Evolutionary conservation across 2,113 vertebrate genomes (phyloP).

Genomic region (Anoplopoma fimbria): DNA sequence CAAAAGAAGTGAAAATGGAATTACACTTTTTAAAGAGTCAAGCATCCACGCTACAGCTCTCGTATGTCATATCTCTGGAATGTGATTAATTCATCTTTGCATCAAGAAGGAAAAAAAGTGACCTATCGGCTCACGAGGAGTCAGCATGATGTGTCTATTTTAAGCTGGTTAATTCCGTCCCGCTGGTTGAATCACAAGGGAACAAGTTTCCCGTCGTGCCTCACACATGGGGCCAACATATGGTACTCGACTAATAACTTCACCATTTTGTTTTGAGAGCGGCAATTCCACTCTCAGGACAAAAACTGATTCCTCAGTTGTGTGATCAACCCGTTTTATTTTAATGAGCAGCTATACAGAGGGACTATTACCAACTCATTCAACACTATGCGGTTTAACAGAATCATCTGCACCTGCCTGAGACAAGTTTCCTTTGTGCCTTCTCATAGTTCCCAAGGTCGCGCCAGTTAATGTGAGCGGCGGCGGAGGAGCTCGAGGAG

Average conservation of each 20-base stretch:
- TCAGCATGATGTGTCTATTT: slow-evolving; percentile 62
- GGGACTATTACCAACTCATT: slow-evolving; percentile 19
- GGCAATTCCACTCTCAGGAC: slow-evolving; percentile 41
- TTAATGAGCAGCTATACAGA: slow-evolving; percentile 33
- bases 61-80: slow-evolving; percentile 24
- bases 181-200: slow-evolving; percentile 59
- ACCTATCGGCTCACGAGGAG: slow-evolving; percentile 38
- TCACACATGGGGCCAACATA: slow-evolving; percentile 34
- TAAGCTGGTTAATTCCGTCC: slow-evolving; percentile 51
- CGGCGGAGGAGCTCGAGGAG: slow-evolving; percentile 88
- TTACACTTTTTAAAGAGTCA: slow-evolving; percentile 28
- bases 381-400: slow-evolving; percentile 2
- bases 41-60: slow-evolving; percentile 1
- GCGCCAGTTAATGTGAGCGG: slow-evolving; percentile 85
- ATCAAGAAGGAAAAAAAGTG: slow-evolving; percentile 39
- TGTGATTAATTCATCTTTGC: slow-evolving; percentile 51
- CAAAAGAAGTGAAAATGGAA: background rate
- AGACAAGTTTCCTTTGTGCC: slow-evolving; percentile 53
- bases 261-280: no score
- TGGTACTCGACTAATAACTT: slow-evolving; percentile 23
- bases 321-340: slow-evolving; percentile 37
- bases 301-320: slow-evolving; percentile 38
- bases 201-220: slow-evolving; percentile 53
- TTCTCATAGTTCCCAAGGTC: slow-evolving; percentile 86
- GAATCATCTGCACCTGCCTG: slow-evolving; percentile 32